Percentiles rank a stretch among this genome's conserved stretches.
Conservation (phyloP, 2,888 invertebrate species). For the Heteromyza rotundicornis region DNA sequence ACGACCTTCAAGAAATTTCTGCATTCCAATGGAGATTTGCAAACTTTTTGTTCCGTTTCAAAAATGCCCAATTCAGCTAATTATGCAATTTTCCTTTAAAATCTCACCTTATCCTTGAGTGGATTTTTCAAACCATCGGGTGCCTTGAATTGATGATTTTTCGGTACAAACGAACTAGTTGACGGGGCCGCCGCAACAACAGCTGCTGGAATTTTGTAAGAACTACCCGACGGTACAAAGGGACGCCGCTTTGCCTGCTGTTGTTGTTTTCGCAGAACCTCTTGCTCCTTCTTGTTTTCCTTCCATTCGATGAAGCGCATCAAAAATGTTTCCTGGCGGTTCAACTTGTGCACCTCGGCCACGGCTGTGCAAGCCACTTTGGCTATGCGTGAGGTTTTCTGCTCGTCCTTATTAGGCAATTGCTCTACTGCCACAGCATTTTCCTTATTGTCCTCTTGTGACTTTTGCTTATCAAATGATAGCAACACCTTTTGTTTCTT, state of each 20-base stretch:
- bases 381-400: neutral
- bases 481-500: too few relatives aligned
- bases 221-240: neutral
- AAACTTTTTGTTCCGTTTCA: too few relatives aligned
- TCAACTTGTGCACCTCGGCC: neutral
- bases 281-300: neutral
- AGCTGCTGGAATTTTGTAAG: neutral
- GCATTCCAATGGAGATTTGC: too few relatives aligned
- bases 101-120: neutral
- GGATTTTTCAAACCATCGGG: slow-evolving; percentile 3
- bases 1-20: too few relatives aligned
- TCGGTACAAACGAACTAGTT: slow-evolving; percentile 4
- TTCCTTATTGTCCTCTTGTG: neutral
- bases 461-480: too few relatives aligned
- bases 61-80: too few relatives aligned
- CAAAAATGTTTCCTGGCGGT: slow-evolving; percentile 11
- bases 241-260: neutral
- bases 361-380: neutral
- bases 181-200: neutral
- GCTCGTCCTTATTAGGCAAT: neutral
- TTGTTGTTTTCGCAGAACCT: too few relatives aligned
- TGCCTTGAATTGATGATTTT: neutral
- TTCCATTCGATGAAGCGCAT: slow-evolving; percentile 14
- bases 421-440: neutral
- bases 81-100: too few relatives aligned